Evolutionary conservation across 2,888 invertebrate genomes (phyloP).

Genomic region (Tanypteryx hageni): DNA sequence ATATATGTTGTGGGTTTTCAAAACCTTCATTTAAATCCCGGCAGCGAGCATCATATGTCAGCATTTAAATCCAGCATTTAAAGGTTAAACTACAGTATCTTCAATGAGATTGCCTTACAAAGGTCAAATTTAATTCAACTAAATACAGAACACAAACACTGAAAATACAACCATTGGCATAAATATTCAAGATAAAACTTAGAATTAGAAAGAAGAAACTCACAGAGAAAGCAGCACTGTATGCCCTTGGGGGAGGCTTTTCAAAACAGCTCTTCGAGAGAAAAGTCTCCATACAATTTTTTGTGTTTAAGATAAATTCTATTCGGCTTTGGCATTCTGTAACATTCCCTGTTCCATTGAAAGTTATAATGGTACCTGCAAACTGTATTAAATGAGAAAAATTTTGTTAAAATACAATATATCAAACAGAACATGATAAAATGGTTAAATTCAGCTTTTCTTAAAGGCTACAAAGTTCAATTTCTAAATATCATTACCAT

Average conservation of each 20-base stretch:
- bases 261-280: slow-evolving; percentile 70
- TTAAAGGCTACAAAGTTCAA: too few relatives aligned
- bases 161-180: neutral
- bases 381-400: neutral
- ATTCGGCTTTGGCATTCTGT: slow-evolving; percentile 68
- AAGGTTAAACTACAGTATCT: too few relatives aligned
- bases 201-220: neutral
- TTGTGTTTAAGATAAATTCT: slow-evolving; percentile 67
- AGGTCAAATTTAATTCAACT: neutral
- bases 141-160: neutral
- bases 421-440: too few relatives aligned
- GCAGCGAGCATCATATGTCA: too few relatives aligned
- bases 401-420: neutral
- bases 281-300: slow-evolving; percentile 67
- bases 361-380: slow-evolving; percentile 57
- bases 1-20: too few relatives aligned
- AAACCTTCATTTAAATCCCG: too few relatives aligned
- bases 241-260: slow-evolving; percentile 61
- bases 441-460: too few relatives aligned
- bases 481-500: too few relatives aligned
- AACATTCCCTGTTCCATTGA: slow-evolving; percentile 69
- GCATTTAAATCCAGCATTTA: too few relatives aligned
- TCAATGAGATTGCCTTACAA: neutral
- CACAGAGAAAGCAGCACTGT: slow-evolving; percentile 39
- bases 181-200: slow-evolving; percentile 21